Conservation (phyloP, 2,113 vertebrate species). For the Nothobranchius kuhntae region DNA sequence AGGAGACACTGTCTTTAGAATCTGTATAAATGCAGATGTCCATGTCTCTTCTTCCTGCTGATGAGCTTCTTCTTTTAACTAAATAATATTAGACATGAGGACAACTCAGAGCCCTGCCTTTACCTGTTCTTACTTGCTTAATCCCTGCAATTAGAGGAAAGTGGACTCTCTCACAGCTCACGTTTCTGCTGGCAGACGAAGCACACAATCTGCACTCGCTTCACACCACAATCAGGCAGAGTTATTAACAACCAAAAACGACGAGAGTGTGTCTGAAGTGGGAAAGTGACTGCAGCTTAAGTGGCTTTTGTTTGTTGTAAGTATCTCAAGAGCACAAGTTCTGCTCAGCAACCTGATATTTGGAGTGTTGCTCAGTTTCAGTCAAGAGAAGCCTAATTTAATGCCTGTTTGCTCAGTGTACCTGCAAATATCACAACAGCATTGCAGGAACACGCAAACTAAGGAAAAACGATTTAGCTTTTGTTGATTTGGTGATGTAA, state of each 20-base stretch:
- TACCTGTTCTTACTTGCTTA: slow-evolving; percentile 8
- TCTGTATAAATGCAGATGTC: background rate
- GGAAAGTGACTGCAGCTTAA: slow-evolving; percentile 24
- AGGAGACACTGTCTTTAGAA: background rate
- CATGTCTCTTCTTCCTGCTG: background rate
- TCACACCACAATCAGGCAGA: background rate
- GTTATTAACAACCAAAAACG: slow-evolving; percentile 14
- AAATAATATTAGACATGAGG: slow-evolving; percentile 1
- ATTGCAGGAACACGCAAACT: slow-evolving; percentile 1
- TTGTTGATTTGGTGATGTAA: background rate
- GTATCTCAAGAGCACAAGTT: slow-evolving; percentile 8
- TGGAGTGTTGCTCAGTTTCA: slow-evolving; percentile 24
- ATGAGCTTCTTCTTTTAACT: background rate
- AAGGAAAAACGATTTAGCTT: slow-evolving; percentile 8
- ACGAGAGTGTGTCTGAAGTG: slow-evolving; percentile 2
- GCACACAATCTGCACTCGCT: background rate
- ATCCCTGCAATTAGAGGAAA: slow-evolving; percentile 23
- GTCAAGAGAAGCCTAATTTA: slow-evolving; percentile 16
- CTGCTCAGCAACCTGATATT: slow-evolving; percentile 7
- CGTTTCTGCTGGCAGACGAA: background rate
- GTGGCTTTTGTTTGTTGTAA: slow-evolving; percentile 25
- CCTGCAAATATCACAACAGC: slow-evolving; percentile 28
- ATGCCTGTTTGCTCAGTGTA: slow-evolving; percentile 17
- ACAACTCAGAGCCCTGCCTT: slow-evolving; percentile 5
- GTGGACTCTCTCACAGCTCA: slow-evolving; percentile 13